A percentile compares a stretch with the other conserved stretches of the same genome.
phyloP scores from a whole-genome alignment of 2,797 vertebrate genomes.

The Myiotriccus ornatus region DNA sequence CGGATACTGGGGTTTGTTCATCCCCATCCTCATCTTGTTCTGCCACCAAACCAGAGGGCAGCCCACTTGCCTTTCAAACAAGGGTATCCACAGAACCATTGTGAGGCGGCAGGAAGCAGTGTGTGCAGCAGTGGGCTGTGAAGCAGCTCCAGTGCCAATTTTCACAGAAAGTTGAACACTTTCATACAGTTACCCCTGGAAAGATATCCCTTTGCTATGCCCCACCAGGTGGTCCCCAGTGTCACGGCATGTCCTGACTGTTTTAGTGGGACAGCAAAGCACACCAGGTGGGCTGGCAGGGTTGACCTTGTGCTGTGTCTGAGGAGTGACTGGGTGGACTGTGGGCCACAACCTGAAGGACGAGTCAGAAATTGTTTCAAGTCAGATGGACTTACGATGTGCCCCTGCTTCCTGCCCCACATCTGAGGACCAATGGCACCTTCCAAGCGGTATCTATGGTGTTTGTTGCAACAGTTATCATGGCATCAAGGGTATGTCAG shows the following conservation, averaged over 20 bases:
- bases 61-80: accelerated
- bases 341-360: neutral
- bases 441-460: neutral
- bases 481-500: neutral
- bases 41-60: neutral
- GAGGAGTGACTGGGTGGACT: neutral
- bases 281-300: accelerated
- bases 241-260: accelerated
- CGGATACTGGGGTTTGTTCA: neutral
- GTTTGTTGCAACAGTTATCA: neutral
- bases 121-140: accelerated
- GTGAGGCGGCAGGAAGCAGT: neutral
- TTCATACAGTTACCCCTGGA: neutral
- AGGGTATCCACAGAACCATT: accelerated
- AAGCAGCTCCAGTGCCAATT: neutral
- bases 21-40: neutral
- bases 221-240: neutral
- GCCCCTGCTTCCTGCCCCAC: neutral
- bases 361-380: neutral
- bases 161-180: neutral
- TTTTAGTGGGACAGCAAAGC: neutral
- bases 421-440: accelerated
- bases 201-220: neutral
- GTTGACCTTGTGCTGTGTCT: too few relatives aligned
- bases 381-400: neutral